Conservation (phyloP, 2,888 invertebrate genomes). For the Aleiodes testaceus region DNA sequence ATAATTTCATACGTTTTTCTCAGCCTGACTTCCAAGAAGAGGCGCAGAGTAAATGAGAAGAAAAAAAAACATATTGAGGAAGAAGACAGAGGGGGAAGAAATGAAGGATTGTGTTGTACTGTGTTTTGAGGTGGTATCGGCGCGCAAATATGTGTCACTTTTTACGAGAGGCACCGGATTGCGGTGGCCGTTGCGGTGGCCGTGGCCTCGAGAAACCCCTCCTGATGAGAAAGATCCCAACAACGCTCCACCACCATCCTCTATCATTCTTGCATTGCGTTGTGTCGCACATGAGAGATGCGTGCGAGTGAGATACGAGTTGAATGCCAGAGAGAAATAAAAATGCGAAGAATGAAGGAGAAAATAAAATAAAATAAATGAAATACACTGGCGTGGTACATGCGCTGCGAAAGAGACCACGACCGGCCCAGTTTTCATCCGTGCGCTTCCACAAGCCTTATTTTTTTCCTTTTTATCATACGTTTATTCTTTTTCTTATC, state of each 20-base stretch:
- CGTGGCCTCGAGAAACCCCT: slow-evolving; percentile 45
- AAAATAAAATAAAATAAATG: slow-evolving; percentile 27
- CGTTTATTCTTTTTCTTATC: slow-evolving; percentile 11
- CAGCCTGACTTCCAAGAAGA: background rate
- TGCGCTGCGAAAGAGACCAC: slow-evolving; percentile 34
- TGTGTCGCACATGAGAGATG: background rate
- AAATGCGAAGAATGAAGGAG: slow-evolving; percentile 14
- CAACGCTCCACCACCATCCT: slow-evolving; percentile 8
- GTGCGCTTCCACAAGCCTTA: slow-evolving; percentile 32
- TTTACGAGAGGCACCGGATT: slow-evolving; percentile 47
- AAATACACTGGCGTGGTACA: slow-evolving; percentile 28
- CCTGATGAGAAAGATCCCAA: slow-evolving; percentile 30
- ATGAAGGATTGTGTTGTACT: no score
- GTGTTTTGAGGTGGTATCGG: slow-evolving; percentile 12
- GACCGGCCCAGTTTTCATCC: slow-evolving; percentile 43
- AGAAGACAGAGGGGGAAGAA: no score
- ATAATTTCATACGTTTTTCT: background rate
- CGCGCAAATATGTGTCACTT: slow-evolving; percentile 55
- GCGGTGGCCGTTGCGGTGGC: slow-evolving; percentile 47
- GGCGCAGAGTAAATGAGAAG: no score
- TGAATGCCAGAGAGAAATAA: slow-evolving; percentile 23
- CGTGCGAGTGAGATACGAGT: slow-evolving; percentile 22
- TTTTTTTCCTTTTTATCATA: slow-evolving; percentile 19
- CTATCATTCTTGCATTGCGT: background rate
- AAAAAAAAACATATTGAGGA: no score